These are phyloP conservation scores for Pedionomus torquatus DNA, from an alignment of 2,113 vertebrate genomes.

Conservation along the genomic window DNA sequence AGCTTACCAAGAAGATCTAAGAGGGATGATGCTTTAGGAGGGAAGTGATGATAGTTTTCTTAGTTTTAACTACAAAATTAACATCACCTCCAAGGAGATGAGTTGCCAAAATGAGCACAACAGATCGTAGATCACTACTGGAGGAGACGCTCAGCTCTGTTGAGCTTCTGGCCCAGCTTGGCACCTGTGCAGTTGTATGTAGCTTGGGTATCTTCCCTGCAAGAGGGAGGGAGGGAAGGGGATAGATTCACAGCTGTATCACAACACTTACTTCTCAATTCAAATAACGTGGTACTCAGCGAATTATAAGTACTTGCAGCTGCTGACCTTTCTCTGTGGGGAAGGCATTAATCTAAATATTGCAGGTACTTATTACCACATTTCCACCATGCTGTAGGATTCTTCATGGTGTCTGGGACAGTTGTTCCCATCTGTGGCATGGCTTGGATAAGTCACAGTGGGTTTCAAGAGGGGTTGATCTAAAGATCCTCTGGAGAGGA, in stretches of 20 bases:
- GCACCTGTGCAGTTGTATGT: background rate
- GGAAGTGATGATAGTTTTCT: background rate
- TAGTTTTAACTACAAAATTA: background rate
- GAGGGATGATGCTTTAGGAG: background rate
- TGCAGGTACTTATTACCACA: background rate
- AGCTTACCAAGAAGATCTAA: background rate
- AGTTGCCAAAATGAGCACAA: background rate
- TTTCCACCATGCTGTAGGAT: background rate
- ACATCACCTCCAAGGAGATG: background rate
- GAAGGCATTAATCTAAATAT: background rate
- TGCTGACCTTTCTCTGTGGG: background rate
- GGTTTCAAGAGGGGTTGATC: background rate
- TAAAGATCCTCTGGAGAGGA: background rate
- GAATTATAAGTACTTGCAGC: constrained; percentile 27
- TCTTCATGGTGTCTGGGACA: background rate
- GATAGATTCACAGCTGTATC: constrained; percentile 19
- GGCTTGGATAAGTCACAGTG: background rate
- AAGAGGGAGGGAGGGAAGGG: background rate
- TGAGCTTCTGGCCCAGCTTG: background rate
- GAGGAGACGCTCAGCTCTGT: background rate
- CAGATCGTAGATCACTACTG: background rate
- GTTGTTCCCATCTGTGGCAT: background rate
- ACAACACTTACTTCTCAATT: background rate
- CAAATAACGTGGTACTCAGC: background rate
- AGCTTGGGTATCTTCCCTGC: background rate